Conservation (phyloP, 1,140 invertebrate genomes). For the Lamellibrachia luymesi region DNA sequence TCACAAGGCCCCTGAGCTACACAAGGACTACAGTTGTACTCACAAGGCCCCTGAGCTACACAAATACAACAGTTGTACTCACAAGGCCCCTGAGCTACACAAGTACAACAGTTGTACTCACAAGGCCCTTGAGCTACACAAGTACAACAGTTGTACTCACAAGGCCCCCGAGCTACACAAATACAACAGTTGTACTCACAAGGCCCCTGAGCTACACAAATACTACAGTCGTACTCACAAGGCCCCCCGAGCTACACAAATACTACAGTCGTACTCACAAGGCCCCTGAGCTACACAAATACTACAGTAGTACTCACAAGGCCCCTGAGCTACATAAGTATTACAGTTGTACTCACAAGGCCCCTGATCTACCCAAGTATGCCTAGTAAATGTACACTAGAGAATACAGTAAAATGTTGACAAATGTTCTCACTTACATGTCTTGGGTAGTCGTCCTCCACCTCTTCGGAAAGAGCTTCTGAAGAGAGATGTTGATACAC, state of each 20-base stretch:
- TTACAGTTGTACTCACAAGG: not conserved
- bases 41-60: not conserved
- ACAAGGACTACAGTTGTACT: not conserved
- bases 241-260: too few relatives aligned
- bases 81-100: too few relatives aligned
- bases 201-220: not conserved
- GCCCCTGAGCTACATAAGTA: too few relatives aligned
- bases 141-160: not conserved
- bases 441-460: not conserved
- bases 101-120: not conserved
- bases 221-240: not conserved
- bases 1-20: not conserved
- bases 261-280: not conserved
- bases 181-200: not conserved
- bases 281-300: not conserved
- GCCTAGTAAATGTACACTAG: not conserved
- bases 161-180: conserved; percentile 6
- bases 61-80: not conserved
- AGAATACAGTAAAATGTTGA: not conserved
- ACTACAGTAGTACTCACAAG: not conserved
- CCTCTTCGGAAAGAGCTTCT: not conserved
- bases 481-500: not conserved
- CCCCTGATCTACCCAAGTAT: not conserved
- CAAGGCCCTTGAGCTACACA: not conserved
- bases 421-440: not conserved